A percentile compares a stretch with the other conserved stretches of the same genome.
These are phyloP conservation scores for Atrichornis clamosus DNA, from an alignment of 2,113 vertebrate species.

Conservation along the genomic window DNA sequence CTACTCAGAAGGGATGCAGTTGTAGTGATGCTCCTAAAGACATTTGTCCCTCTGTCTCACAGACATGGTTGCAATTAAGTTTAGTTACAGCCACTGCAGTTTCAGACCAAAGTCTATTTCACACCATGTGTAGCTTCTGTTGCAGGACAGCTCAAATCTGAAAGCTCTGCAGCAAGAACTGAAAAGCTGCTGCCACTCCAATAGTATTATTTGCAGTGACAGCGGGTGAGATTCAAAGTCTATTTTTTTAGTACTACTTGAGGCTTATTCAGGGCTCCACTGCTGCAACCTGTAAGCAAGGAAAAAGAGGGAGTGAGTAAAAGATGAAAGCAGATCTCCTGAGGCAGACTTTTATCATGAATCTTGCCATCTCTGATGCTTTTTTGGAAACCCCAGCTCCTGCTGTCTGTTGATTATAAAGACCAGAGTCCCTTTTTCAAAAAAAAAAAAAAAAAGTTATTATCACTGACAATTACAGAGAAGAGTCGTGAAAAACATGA, in stretches of 20 bases:
- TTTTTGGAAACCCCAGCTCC: neutral
- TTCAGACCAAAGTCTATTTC: constrained; percentile 51
- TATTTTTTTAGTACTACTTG: neutral
- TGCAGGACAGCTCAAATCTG: constrained; percentile 28
- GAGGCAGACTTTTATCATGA: constrained; percentile 6
- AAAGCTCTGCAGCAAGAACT: neutral
- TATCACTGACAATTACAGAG: neutral
- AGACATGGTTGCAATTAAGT: constrained; percentile 44
- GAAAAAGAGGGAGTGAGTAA: neutral
- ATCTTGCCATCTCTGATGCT: neutral
- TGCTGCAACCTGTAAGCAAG: constrained; percentile 27
- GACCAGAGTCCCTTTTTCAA: neutral
- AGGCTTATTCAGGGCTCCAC: neutral
- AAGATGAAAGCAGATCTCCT: constrained; percentile 39
- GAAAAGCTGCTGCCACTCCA: neutral
- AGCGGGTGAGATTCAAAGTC: neutral
- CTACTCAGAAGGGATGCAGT: constrained; percentile 2
- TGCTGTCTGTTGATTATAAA: constrained; percentile 33
- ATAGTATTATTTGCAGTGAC: neutral
- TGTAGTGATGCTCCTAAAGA: constrained; percentile 27
- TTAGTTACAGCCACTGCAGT: constrained; percentile 28
- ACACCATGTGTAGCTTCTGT: neutral
- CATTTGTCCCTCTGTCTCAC: constrained; percentile 28
- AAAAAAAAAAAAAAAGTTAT: neutral
- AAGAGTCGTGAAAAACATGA: constrained; percentile 1